A percentile compares a stretch with the other conserved stretches of the same genome.
Evolutionary conservation across 2,888 invertebrate genomes (phyloP).

Genomic region (Macrostomum cliftonense): DNA sequence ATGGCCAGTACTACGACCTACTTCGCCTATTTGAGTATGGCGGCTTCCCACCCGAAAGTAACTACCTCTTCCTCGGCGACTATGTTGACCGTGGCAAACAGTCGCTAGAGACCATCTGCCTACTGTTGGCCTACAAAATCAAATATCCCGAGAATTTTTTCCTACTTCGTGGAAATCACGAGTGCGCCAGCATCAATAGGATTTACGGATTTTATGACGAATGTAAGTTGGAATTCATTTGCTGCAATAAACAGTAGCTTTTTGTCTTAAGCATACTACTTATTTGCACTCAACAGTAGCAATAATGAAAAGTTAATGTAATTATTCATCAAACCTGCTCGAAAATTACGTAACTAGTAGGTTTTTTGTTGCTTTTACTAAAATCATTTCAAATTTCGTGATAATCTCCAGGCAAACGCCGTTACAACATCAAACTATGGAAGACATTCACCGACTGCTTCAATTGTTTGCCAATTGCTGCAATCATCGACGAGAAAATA

Average conservation of each 20-base stretch:
- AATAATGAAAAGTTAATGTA: no score
- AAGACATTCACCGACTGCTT: constrained; percentile 99
- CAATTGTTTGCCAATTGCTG: constrained; percentile 93
- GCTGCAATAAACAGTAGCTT: no score
- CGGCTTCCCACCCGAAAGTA: constrained; percentile 42
- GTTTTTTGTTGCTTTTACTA: no score
- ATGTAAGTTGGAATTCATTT: no score
- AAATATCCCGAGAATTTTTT: constrained; percentile 43
- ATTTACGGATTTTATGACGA: constrained; percentile 46
- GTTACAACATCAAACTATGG: constrained; percentile 97
- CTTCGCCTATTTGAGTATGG: constrained; percentile 37
- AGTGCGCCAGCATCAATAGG: constrained; percentile 43
- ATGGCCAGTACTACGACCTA: constrained; percentile 36
- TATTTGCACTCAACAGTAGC: no score
- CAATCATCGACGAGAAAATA: constrained; percentile 71
- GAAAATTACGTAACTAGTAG: no score
- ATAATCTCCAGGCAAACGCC: constrained; percentile 52
- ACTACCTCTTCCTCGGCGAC: constrained; percentile 44
- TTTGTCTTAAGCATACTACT: no score
- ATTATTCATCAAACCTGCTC: no score
- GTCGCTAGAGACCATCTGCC: constrained; percentile 37
- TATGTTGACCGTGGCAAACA: constrained; percentile 41
- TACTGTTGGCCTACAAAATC: constrained; percentile 38
- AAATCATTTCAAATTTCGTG: no score
- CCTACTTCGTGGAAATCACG: constrained; percentile 41